phyloP scores from a whole-genome alignment of 1,140 invertebrate genomes.

The Bombus ignitus region DNA sequence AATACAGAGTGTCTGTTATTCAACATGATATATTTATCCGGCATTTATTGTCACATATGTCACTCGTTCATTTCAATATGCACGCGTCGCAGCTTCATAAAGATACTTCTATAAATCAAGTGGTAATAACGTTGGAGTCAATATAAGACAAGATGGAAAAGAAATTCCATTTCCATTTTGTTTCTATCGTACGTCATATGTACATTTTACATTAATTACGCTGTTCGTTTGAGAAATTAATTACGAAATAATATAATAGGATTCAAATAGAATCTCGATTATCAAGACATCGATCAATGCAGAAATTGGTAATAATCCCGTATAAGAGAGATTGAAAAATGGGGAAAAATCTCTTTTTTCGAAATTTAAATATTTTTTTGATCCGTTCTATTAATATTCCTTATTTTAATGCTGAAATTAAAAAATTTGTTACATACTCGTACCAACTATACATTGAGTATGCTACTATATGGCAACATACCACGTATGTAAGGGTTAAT shows the following conservation, averaged over 20 bases:
- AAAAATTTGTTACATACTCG: neutral
- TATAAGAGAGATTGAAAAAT: neutral
- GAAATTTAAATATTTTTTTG: too few species aligned
- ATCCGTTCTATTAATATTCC: too few species aligned
- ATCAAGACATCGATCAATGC: neutral
- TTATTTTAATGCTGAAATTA: neutral
- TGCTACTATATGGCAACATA: neutral
- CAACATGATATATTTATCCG: neutral
- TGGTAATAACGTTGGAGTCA: neutral
- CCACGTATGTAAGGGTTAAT: neutral
- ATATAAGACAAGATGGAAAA: conserved; percentile 4
- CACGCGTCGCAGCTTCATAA: neutral
- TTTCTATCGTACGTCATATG: neutral
- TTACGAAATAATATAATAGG: neutral
- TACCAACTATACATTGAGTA: neutral
- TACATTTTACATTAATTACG: too few species aligned
- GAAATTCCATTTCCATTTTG: neutral
- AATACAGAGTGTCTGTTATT: conserved; percentile 11
- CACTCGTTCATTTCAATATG: conserved; percentile 22
- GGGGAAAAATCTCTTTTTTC: too few species aligned
- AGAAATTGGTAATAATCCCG: neutral
- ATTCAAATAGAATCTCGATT: neutral
- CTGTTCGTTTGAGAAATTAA: neutral
- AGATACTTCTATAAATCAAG: conserved; percentile 30
- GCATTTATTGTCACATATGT: conserved; percentile 8